A percentile compares a stretch with the other conserved stretches of the same genome.
Evolutionary conservation across 2,797 vertebrate species (phyloP).

Genomic region (Liasis olivaceus): DNA sequence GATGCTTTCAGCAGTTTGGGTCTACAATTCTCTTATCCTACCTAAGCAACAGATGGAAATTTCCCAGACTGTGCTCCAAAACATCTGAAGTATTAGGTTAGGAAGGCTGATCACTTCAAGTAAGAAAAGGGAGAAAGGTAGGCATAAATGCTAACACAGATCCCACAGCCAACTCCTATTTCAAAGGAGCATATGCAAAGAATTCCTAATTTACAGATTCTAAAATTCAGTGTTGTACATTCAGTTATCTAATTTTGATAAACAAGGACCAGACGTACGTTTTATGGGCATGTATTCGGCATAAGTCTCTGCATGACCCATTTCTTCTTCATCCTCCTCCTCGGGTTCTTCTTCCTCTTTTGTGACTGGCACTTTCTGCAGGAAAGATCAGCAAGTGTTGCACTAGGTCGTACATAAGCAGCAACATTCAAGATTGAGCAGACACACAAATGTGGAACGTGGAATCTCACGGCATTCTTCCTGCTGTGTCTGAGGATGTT

Average conservation of each 20-base stretch:
- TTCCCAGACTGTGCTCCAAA: too few relatives aligned
- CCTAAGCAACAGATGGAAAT: too few relatives aligned
- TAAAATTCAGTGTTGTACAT: neutral
- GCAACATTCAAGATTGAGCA: neutral
- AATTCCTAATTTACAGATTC: neutral
- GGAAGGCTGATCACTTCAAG: too few relatives aligned
- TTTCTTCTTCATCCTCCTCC: constrained; percentile 97
- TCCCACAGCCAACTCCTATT: neutral
- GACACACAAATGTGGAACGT: neutral
- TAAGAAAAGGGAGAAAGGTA: neutral
- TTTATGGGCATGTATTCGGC: constrained; percentile 99
- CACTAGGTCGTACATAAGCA: neutral
- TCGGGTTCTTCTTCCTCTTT: constrained; percentile 96
- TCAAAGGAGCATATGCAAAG: neutral
- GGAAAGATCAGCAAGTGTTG: constrained; percentile 29
- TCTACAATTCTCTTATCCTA: too few relatives aligned
- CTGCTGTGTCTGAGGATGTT: neutral
- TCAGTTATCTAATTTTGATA: neutral
- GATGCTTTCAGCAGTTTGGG: too few relatives aligned
- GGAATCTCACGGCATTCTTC: neutral
- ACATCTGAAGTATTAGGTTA: too few relatives aligned
- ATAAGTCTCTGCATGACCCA: constrained; percentile 98
- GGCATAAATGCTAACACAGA: neutral
- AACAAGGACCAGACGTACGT: constrained; percentile 72
- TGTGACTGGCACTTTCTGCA: constrained; percentile 86